phyloP scores from a whole-genome alignment of 2,797 vertebrate species.

The Enteromius thamalakanensis region DNA sequence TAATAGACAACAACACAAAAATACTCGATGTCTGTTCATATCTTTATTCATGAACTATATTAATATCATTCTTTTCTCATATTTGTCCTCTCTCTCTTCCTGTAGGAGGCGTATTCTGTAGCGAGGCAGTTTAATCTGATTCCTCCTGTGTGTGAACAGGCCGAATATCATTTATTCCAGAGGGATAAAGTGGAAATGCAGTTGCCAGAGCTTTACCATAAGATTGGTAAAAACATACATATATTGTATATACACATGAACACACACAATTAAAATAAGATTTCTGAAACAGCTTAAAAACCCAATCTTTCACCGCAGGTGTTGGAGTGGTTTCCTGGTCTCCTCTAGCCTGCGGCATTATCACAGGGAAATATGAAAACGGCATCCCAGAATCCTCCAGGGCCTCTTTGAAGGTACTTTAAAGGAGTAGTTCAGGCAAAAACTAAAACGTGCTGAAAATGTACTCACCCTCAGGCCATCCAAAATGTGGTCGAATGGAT shows the following conservation, averaged over 20 bases:
- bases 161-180: constrained; percentile 97
- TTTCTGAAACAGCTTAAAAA: neutral
- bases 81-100: constrained; percentile 30
- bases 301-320: constrained; percentile 74
- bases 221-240: constrained; percentile 83
- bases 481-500: neutral
- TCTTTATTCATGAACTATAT: neutral
- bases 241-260: neutral
- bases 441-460: neutral
- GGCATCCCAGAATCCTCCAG: constrained; percentile 93
- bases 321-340: constrained; percentile 99
- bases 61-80: neutral
- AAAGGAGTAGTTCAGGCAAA: neutral
- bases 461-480: neutral
- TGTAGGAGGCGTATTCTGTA: constrained; percentile 95
- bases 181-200: constrained; percentile 98
- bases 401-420: constrained; percentile 91
- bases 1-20: neutral
- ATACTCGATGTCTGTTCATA: neutral
- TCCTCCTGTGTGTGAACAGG: constrained; percentile 96
- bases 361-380: constrained; percentile 97
- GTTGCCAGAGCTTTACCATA: constrained; percentile 95
- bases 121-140: constrained; percentile 98
- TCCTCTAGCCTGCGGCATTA: constrained; percentile 95
- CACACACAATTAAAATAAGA: neutral